These are phyloP conservation scores for Crossaster papposus DNA, from an alignment of 53 echinoderm and acorn worm species.

Conservation along the genomic window DNA sequence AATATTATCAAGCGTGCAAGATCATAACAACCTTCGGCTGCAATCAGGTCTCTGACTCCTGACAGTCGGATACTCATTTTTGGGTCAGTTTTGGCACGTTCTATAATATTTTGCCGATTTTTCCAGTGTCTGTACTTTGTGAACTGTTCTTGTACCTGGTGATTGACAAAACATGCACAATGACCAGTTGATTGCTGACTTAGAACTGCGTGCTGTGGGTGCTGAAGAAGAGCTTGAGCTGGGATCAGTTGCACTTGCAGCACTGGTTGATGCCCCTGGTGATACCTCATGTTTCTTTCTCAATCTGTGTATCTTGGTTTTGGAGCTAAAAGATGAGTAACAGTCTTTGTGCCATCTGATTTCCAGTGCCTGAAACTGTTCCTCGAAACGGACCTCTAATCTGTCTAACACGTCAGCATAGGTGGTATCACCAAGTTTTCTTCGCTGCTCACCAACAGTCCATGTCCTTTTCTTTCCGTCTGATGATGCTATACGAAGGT, in stretches of 20 bases:
- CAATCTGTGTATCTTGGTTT: not conserved
- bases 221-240: not conserved
- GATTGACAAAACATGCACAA: slow-evolving; percentile 47
- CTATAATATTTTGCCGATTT: slow-evolving; percentile 1
- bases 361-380: not conserved
- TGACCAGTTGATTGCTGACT: slow-evolving; percentile 33
- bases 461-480: no score
- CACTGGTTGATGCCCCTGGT: not conserved
- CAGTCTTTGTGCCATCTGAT: slow-evolving; percentile 52
- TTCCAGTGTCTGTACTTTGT: slow-evolving; percentile 27
- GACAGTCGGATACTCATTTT: slow-evolving; percentile 34
- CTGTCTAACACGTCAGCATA: not conserved
- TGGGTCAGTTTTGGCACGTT: slow-evolving; percentile 18
- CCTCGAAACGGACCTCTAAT: not conserved
- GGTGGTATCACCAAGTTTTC: no score
- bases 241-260: not conserved
- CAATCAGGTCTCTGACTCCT: slow-evolving; percentile 36
- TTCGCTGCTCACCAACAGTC: no score
- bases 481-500: no score
- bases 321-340: slow-evolving; percentile 27
- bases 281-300: slow-evolving; percentile 3
- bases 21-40: slow-evolving; percentile 51
- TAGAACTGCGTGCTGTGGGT: slow-evolving; percentile 11
- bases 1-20: slow-evolving; percentile 36
- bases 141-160: not conserved